Conservation (phyloP, 1,140 invertebrate genomes). For the Solen grandis region DNA sequence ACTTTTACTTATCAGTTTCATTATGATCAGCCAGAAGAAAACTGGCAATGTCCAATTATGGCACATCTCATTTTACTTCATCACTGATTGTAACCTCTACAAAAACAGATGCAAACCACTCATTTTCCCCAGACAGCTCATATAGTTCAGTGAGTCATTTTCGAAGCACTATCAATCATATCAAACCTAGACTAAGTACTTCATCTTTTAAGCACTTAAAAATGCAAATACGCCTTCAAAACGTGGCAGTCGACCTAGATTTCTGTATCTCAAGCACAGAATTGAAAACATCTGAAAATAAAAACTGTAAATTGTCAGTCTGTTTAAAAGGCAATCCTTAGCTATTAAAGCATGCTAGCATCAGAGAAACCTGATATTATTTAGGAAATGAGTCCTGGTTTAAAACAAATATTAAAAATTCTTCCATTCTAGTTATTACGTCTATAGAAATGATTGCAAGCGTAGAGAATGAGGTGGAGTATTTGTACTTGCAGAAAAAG, state of each 20-base stretch:
- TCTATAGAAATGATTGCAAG: constrained; percentile 15
- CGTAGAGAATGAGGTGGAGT: constrained; percentile 10
- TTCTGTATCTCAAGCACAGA: neutral
- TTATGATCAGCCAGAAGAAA: constrained; percentile 6
- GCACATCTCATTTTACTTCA: neutral
- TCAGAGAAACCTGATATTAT: too few relatives aligned
- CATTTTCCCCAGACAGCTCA: too few relatives aligned
- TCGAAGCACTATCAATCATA: neutral
- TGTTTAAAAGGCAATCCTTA: constrained; percentile 1
- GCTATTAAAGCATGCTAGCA: constrained; percentile 3
- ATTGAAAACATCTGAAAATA: neutral
- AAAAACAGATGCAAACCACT: neutral
- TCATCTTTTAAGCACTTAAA: neutral
- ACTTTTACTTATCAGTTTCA: constrained; percentile 18
- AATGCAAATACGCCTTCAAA: neutral
- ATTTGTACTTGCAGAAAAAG: constrained; percentile 3
- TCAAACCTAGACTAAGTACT: neutral
- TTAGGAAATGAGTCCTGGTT: constrained; percentile 16
- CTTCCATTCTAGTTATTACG: neutral
- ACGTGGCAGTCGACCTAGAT: neutral
- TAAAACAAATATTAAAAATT: constrained; percentile 20
- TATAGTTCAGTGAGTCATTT: too few relatives aligned
- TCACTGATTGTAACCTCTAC: neutral
- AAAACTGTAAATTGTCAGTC: too few relatives aligned
- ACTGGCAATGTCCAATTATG: constrained; percentile 4